Conservation (phyloP, 2,113 vertebrate species). For the Proteles cristata region DNA sequence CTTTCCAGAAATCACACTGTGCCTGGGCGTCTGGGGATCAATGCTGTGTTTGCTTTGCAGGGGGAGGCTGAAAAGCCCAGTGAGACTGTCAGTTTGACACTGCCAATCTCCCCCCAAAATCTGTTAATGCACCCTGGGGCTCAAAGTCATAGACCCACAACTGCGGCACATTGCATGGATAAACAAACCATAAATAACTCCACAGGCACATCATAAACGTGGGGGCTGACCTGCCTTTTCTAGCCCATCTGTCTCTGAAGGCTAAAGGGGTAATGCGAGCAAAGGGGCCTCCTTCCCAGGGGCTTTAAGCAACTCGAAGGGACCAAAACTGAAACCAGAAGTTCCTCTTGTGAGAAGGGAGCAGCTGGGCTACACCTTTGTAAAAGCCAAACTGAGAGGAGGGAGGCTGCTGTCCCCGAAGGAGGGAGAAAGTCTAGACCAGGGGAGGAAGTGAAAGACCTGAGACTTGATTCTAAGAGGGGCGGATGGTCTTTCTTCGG, state of each 20-base stretch:
- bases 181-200: constrained; percentile 71
- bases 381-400: not conserved
- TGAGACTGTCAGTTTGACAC: not conserved
- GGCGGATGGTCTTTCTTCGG: not conserved
- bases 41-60: not conserved
- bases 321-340: constrained; percentile 46
- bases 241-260: constrained; percentile 54
- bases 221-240: constrained; percentile 50
- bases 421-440: not conserved
- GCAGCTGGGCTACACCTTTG: not conserved
- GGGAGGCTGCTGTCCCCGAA: not conserved
- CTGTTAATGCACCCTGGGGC: constrained; percentile 52
- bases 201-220: constrained; percentile 40
- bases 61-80: not conserved
- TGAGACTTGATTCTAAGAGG: not conserved
- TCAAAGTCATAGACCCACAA: constrained; percentile 62
- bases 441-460: not conserved
- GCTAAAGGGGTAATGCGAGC: not conserved
- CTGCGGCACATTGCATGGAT: not conserved
- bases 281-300: not conserved
- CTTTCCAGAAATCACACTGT: constrained; percentile 11
- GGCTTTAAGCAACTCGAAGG: not conserved
- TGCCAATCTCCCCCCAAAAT: constrained; percentile 6
- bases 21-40: not conserved
- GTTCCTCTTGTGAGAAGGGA: not conserved